phyloP scores from a whole-genome alignment of 2,888 invertebrate genomes.

The Drosophila silvestris region DNA sequence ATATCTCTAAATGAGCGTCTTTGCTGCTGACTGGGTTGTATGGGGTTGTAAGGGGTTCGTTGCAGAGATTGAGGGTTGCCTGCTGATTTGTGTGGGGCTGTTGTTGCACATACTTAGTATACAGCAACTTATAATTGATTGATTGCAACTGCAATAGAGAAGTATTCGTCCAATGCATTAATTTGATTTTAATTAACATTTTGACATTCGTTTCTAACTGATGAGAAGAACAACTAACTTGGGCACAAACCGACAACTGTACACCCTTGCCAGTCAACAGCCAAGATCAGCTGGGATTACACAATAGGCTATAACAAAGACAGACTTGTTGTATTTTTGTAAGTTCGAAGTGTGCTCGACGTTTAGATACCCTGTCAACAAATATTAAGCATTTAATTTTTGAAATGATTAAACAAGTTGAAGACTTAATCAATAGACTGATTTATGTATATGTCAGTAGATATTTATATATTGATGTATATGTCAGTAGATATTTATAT shows the following conservation, averaged over 20 bases:
- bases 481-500: background rate
- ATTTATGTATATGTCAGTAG: background rate
- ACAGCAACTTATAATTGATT: background rate
- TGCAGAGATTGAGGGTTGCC: background rate
- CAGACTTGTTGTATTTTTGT: background rate
- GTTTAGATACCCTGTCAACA: background rate
- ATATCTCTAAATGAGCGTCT: conserved; percentile 1
- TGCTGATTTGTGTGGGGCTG: background rate
- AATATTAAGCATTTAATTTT: background rate
- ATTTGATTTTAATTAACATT: background rate
- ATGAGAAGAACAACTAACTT: background rate
- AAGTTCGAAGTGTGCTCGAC: background rate
- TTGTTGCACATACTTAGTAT: background rate
- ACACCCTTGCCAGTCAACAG: background rate
- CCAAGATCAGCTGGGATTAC: background rate
- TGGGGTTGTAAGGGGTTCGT: background rate
- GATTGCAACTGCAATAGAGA: background rate
- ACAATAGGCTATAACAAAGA: background rate
- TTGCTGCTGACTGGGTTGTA: background rate
- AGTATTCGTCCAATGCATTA: background rate
- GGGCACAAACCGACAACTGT: background rate
- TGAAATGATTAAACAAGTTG: too few relatives aligned
- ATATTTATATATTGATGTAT: background rate
- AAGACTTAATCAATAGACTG: too few relatives aligned
- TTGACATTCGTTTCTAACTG: background rate